Evolutionary conservation across 2,888 invertebrate genomes (phyloP).

Genomic region (Lepas anatifera): DNA sequence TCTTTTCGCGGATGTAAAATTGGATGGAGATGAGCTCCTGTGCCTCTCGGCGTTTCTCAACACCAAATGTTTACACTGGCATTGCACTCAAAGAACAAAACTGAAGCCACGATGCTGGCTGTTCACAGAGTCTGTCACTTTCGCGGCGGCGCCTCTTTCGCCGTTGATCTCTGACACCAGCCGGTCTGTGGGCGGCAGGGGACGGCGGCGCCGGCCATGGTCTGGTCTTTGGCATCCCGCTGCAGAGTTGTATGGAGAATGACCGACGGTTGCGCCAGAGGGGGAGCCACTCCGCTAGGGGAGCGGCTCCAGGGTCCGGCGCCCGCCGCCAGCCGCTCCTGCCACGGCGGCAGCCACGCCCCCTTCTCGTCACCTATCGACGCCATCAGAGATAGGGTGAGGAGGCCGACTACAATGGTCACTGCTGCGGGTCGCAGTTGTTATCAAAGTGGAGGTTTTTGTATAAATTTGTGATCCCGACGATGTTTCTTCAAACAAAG

Average conservation of each 20-base stretch:
- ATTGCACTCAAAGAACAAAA: too few species aligned
- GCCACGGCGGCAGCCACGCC: conserved; percentile 49
- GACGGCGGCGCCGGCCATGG: conserved; percentile 35
- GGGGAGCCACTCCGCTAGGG: conserved; percentile 23
- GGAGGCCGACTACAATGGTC: too few species aligned
- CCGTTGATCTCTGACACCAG: neutral
- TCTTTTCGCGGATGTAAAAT: too few species aligned
- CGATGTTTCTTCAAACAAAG: too few species aligned
- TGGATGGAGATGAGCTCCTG: too few species aligned
- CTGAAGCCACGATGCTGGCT: too few species aligned
- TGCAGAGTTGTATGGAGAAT: conserved; percentile 71
- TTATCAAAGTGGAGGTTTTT: too few species aligned
- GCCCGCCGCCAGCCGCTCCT: conserved; percentile 27
- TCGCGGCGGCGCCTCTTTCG: neutral
- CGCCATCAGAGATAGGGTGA: conserved; percentile 56
- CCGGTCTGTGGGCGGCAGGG: neutral
- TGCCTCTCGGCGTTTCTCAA: too few species aligned
- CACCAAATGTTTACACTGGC: too few species aligned
- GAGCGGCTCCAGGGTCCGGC: conserved; percentile 21
- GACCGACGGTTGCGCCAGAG: conserved; percentile 46
- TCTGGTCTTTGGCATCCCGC: conserved; percentile 70
- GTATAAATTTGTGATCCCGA: too few species aligned
- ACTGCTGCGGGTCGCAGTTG: too few species aligned
- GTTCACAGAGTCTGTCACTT: too few species aligned
- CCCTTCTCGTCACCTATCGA: conserved; percentile 60